phyloP scores from a whole-genome alignment of 2,888 invertebrate species.

The Agonopterix heracliana region DNA sequence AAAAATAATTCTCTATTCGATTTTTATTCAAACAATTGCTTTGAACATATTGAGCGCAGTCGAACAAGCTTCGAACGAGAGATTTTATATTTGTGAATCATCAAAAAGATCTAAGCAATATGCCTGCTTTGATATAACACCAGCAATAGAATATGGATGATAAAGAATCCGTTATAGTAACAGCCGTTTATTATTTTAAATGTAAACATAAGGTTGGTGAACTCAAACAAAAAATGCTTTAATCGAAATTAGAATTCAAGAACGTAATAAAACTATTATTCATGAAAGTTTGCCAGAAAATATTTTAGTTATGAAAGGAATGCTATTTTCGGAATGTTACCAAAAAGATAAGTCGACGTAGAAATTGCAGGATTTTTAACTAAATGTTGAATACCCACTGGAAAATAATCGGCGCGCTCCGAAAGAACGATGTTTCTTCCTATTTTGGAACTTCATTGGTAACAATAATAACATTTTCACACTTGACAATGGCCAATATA shows the following conservation, averaged over 20 bases:
- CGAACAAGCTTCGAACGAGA: background rate
- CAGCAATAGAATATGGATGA: conserved; percentile 5
- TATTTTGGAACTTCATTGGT: too few relatives aligned
- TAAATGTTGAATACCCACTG: too few relatives aligned
- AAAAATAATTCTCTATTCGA: background rate
- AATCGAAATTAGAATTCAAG: too few relatives aligned
- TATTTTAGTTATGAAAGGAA: too few relatives aligned
- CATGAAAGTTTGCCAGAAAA: background rate
- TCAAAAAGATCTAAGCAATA: conserved; percentile 4
- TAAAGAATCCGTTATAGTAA: conserved; percentile 3
- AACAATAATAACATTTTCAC: too few relatives aligned
- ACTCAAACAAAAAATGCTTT: conserved; percentile 6
- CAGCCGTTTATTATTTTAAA: conserved; percentile 5
- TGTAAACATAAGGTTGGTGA: conserved; percentile 11
- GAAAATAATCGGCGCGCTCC: too few relatives aligned
- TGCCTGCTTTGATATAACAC: background rate
- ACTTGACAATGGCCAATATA: too few relatives aligned
- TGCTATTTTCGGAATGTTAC: too few relatives aligned
- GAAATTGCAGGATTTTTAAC: too few relatives aligned
- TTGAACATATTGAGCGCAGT: background rate
- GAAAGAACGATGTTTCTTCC: too few relatives aligned
- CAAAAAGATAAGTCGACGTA: too few relatives aligned
- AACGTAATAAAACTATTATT: background rate
- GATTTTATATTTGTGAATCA: conserved; percentile 1
- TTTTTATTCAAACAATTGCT: background rate